Conservation (phyloP, 1,140 invertebrate species). For the Lasaia peninsularis region DNA sequence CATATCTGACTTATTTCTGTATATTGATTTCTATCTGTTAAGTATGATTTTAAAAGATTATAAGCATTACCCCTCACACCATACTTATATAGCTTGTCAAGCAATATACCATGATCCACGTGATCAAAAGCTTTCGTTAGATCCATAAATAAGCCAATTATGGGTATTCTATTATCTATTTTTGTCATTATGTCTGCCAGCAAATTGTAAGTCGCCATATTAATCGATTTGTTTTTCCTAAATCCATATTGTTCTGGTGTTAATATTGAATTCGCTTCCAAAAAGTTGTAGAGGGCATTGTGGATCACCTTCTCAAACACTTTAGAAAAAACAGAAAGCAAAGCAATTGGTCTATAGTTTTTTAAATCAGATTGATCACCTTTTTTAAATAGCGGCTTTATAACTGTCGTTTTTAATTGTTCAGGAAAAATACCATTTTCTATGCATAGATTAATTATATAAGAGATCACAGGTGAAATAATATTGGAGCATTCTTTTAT, state of each 20-base stretch:
- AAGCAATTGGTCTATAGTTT: neutral
- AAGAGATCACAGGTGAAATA: neutral
- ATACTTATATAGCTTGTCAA: conserved; percentile 2
- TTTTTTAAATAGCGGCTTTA: conserved; percentile 1
- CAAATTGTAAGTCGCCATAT: neutral
- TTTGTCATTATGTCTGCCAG: neutral
- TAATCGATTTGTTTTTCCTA: neutral
- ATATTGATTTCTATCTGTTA: neutral
- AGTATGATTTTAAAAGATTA: neutral
- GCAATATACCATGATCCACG: neutral
- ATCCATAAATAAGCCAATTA: neutral
- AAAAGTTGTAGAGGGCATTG: neutral
- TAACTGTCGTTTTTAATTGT: neutral
- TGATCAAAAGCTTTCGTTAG: conserved; percentile 7
- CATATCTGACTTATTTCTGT: neutral
- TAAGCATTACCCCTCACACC: neutral
- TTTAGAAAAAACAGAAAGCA: neutral
- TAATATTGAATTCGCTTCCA: neutral
- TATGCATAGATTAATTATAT: neutral
- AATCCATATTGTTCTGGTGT: neutral
- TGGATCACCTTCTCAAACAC: conserved; percentile 5
- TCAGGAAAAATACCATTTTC: neutral
- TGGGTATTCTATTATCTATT: neutral
- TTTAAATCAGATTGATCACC: neutral
- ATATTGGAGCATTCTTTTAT: neutral